phyloP scores from a whole-genome alignment of 2,888 invertebrate genomes.

The Acrobasis repandana region DNA sequence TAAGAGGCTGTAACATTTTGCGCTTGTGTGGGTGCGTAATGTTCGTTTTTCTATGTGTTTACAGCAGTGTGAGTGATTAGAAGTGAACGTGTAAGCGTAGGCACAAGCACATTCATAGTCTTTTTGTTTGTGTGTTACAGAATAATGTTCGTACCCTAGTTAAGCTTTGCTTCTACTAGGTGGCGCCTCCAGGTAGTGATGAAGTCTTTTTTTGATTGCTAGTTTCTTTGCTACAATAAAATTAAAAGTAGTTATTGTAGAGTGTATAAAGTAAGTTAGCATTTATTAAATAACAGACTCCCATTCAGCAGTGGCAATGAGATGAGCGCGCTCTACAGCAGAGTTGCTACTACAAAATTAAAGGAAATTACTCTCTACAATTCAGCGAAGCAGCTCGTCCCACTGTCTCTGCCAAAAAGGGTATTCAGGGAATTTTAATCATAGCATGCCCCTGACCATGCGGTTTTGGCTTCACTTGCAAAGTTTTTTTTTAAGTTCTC shows the following conservation, averaged over 20 bases:
- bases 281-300: too few relatives aligned
- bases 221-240: not conserved
- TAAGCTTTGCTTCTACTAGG: slow-evolving; percentile 40
- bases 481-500: too few relatives aligned
- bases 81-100: slow-evolving; percentile 57
- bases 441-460: too few relatives aligned
- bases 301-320: too few relatives aligned
- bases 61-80: slow-evolving; percentile 58
- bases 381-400: too few relatives aligned
- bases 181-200: slow-evolving; percentile 37
- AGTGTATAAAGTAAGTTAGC: too few relatives aligned
- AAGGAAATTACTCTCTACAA: too few relatives aligned
- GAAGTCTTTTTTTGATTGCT: not conserved
- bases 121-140: slow-evolving; percentile 46
- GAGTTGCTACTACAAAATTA: too few relatives aligned
- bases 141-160: slow-evolving; percentile 37
- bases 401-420: too few relatives aligned
- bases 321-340: too few relatives aligned
- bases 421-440: too few relatives aligned
- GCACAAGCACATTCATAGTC: slow-evolving; percentile 38
- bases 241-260: not conserved
- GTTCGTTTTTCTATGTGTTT: slow-evolving; percentile 75
- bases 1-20: slow-evolving; percentile 78
- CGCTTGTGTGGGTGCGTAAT: slow-evolving; percentile 72
- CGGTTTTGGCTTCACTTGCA: too few relatives aligned